Base-by-base conservation (phyloP, 1,140 invertebrate genomes). In the Drosophila baimaii region DNA sequence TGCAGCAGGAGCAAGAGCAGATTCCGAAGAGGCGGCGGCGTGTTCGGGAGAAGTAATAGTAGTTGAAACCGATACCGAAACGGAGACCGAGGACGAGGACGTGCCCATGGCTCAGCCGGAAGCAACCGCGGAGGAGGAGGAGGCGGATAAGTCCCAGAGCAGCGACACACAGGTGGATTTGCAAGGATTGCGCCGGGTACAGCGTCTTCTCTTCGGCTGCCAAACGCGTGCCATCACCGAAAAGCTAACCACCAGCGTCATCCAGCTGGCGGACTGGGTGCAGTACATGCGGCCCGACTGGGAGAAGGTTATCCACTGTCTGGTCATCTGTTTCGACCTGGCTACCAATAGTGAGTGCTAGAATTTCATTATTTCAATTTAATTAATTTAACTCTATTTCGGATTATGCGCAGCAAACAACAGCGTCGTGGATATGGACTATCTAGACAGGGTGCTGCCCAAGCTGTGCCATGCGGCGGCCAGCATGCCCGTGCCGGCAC, bases 251-350 rank as follows among this genome's bases (percentile, higher is more conserved):
- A 96, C 95, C 83, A 94, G 97, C 92, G 95, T 97, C 84, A 92
- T 97, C 54, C 93, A 95, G 84, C 93, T 95, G 79, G 93, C 73
- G 92, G 94, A 92, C 90, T 90, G 77, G 81, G 93, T 81, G 71
- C 84, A 93, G 79, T 81, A 83, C 56, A 63, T 83, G 62, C 68
- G 70, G 2, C 63, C 65, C 37, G 82, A 86, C 12, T 81, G 77
- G 66, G 90, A 91, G 21, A 91, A 92, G 65, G 94, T 94, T 3
- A 93, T 96, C 4, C 97, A 97, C 85, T 95, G 97, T 41, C 95
- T 98, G 79, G 93, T 98, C 23, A 97, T 98, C 69, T 95, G 97
- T 17, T 96, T 98, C 90, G 97, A 98, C 93, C 96, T 98, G 72
- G 97, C 97, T 8, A 95, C 95, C 61, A 93, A 98, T 27, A 95